These are phyloP conservation scores for Balearica regulorum DNA, from an alignment of 2,797 vertebrate genomes.

Conservation along the genomic window DNA sequence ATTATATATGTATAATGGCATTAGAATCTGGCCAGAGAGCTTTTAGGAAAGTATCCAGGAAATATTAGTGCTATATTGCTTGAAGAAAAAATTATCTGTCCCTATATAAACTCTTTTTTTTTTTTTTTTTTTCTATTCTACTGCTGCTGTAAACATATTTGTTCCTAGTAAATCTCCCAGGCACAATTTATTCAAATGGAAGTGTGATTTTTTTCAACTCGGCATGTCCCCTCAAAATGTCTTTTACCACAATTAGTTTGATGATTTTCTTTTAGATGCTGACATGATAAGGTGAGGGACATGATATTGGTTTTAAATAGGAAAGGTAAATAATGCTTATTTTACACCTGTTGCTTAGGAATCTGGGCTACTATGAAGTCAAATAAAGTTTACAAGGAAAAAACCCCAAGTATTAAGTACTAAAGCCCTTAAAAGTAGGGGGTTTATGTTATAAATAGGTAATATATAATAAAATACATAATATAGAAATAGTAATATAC, in stretches of 20 bases:
- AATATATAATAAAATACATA: background rate
- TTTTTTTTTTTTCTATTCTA: background rate
- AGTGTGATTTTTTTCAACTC: background rate
- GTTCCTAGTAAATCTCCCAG: background rate
- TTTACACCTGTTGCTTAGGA: background rate
- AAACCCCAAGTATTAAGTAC: background rate
- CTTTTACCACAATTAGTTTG: background rate
- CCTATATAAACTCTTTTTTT: background rate
- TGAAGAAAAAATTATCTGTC: background rate
- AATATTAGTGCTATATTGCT: background rate
- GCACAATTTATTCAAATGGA: background rate
- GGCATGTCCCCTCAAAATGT: background rate
- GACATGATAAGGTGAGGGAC: background rate
- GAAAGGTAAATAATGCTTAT: background rate
- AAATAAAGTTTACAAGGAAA: background rate
- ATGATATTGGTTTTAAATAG: background rate
- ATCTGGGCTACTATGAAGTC: background rate
- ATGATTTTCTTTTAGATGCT: background rate
- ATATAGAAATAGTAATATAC: background rate
- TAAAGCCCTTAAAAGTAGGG: background rate
- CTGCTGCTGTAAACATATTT: background rate
- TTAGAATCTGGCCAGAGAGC: background rate
- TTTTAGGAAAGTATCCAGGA: background rate
- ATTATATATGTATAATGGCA: background rate
- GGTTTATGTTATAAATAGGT: background rate